Conservation (phyloP, 2,888 invertebrate genomes). For the Zeuzera pyrina region DNA sequence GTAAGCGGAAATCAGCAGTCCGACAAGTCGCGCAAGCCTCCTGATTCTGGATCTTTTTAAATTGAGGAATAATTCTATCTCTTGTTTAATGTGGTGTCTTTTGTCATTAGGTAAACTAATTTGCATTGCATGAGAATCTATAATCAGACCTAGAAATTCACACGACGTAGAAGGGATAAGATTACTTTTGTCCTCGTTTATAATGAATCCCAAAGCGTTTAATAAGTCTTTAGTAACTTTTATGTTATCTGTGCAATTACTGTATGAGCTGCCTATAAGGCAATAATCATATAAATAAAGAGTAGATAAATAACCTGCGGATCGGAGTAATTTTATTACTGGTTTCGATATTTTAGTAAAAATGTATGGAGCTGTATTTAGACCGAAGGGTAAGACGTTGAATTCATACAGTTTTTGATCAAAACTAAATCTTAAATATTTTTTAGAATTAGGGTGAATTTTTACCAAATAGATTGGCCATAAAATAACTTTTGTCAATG, state of each 20-base stretch:
- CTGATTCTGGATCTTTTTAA: no score
- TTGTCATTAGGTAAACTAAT: conserved; percentile 14
- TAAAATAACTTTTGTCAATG: no score
- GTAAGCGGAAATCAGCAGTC: conserved; percentile 19
- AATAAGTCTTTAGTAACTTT: no score
- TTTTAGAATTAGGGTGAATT: conserved; percentile 3
- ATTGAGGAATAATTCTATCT: no score
- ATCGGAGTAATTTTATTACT: conserved; percentile 8
- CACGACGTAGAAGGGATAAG: no score
- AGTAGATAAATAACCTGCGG: conserved; percentile 7
- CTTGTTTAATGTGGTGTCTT: conserved; percentile 4
- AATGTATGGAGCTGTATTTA: conserved; percentile 7
- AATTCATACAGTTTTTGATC: conserved; percentile 6
- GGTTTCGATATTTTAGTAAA: conserved; percentile 11
- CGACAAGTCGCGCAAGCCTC: conserved; percentile 15
- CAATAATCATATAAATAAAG: conserved; percentile 14
- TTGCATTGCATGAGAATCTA: conserved; percentile 7
- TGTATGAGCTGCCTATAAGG: no score
- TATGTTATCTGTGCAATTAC: no score
- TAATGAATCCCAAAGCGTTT: no score
- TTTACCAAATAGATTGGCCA: conserved; percentile 5
- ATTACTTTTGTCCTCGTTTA: no score
- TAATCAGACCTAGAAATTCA: conserved; percentile 12
- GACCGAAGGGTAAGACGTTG: no score
- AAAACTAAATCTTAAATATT: conserved; percentile 7